Evolutionary conservation across 2,888 invertebrate genomes (phyloP), one percentile per base, ranked within the genome.

Genomic region (Cheilosia variabilis): DNA sequence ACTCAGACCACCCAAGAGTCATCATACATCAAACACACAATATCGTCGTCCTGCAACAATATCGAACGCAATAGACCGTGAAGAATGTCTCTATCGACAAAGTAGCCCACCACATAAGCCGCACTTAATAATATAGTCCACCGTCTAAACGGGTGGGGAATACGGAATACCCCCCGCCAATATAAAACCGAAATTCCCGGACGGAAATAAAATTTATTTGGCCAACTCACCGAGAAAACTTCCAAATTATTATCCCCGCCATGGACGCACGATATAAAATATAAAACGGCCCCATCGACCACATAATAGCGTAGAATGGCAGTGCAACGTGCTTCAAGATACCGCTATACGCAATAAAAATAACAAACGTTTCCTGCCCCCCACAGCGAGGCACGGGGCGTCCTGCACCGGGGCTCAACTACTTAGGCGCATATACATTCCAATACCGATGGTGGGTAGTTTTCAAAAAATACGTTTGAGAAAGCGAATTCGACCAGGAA

Each of bases 191-290:
- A 47, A 72, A 80, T 75, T 75, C 75, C 76, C 60, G 47, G 45
- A 71, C 76, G 86, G 72, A 86, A 77, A 81, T 76, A 69, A 77
- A 76, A 81, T 86, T 86, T 81, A 86, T 86, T 86, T 66, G 76
- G 68, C 86, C 62, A 81, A 77, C 81, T 76, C 57, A 62, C 71
- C 76, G 71, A 77, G 76, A 63, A 62, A 81, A 75, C 71, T 76
- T 72, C 37, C 55, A 76, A 86, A 76, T 71, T 76, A 79, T 86
- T 86, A 86, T 76, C 66, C 81, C 81, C 57, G 24, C 76, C 53
- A 66, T 82, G 65, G 69, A 78, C 27, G 37, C 62, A 55, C 27
- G 24, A 55, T 55, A 62, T 45, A 63, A 84, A 69, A 55, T 55
- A 62, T 45, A 63, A 84, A 69, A 52, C 31, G 52, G 58, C 75